phyloP scores from a whole-genome alignment of 2,113 vertebrate species.

The Tretioscincus oriximinensis region DNA sequence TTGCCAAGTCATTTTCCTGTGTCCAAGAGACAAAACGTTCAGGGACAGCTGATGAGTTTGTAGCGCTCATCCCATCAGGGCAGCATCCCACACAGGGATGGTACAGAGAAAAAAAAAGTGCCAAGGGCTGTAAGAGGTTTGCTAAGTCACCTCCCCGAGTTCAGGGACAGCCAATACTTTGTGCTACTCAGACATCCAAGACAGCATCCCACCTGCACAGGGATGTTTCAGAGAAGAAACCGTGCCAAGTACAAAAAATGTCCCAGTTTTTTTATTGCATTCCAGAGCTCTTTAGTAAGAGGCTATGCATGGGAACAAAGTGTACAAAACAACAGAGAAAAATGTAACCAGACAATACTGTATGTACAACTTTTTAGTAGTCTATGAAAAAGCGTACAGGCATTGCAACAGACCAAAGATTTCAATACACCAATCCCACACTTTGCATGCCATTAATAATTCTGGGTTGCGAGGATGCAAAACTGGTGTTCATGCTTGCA shows the following conservation, averaged over 20 bases:
- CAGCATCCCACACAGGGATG: fast-evolving
- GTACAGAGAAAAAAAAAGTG: not conserved
- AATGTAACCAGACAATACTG: not conserved
- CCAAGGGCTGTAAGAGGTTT: too few species aligned
- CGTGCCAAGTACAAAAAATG: not conserved
- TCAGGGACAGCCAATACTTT: too few species aligned
- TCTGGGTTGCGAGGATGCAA: too few species aligned
- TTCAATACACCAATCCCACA: not conserved
- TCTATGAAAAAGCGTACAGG: not conserved
- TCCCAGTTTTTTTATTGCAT: not conserved
- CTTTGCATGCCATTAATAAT: too few species aligned
- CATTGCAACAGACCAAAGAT: too few species aligned
- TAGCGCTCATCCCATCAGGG: not conserved
- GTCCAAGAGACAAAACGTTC: not conserved
- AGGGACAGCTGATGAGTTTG: not conserved
- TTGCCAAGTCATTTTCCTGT: not conserved
- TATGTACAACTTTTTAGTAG: not conserved
- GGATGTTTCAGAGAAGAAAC: not conserved
- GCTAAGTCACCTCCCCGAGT: not conserved
- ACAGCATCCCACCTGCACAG: fast-evolving
- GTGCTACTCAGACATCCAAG: too few species aligned
- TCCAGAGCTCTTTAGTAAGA: not conserved
- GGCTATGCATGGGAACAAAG: not conserved
- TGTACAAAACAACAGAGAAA: not conserved
- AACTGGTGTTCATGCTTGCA: too few species aligned